These are phyloP conservation scores for Meloidogyne hapla DNA, from an alignment of 1,140 invertebrate species.

Conservation along the genomic window DNA sequence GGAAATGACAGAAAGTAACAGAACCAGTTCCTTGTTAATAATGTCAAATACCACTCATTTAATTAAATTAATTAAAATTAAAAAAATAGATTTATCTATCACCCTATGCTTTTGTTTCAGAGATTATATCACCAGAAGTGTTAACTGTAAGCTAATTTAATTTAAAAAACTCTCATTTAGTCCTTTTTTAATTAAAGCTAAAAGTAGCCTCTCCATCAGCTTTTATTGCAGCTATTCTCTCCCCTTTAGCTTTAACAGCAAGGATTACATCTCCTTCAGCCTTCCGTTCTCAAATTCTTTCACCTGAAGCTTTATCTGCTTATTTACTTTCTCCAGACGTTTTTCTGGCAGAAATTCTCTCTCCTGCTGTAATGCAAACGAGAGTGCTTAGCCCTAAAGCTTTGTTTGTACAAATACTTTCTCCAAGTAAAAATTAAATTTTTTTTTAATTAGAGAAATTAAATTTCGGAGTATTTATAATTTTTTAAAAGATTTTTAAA, in stretches of 20 bases:
- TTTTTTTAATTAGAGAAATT: background rate
- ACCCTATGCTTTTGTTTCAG: conserved; percentile 22
- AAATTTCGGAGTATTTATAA: no score
- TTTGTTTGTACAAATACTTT: conserved; percentile 38
- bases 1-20: no score
- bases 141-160: conserved; percentile 3
- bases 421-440: conserved; percentile 20
- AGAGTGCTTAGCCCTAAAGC: conserved; percentile 34
- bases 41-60: no score
- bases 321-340: conserved; percentile 8
- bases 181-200: background rate
- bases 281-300: conserved; percentile 26
- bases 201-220: conserved; percentile 15
- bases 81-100: conserved; percentile 28
- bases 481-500: no score
- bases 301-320: conserved; percentile 35
- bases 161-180: conserved; percentile 9
- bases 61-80: no score
- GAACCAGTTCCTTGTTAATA: no score
- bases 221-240: conserved; percentile 18
- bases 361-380: conserved; percentile 28
- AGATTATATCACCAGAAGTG: conserved; percentile 27
- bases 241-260: conserved; percentile 13
- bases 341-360: conserved; percentile 34
- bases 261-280: conserved; percentile 25